Evolutionary conservation across 2,797 vertebrate species (phyloP), one percentile per base, ranked within the genome.

Genomic region (Leptoclinus maculatus): DNA sequence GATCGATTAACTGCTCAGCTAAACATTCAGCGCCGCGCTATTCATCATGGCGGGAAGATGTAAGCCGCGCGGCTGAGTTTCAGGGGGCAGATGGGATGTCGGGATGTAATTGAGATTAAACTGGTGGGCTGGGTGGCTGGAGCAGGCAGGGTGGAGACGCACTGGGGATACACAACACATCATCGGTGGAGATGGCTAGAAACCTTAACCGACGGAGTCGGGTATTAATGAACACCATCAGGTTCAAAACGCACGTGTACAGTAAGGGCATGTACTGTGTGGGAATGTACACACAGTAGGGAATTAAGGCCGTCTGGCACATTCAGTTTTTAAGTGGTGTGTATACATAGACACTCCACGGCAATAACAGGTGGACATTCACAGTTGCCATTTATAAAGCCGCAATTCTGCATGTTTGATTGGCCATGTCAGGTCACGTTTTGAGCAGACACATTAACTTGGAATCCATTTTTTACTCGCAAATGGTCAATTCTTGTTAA

Each of bases 1-100:
- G 91, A 94, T 93, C 87, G 83, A 95, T 94, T 93, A 92, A 91
- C 90, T 90, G 89, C 88, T 90, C 86, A 86, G 89, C 85, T 88
- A 90, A 92, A 93, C 89, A 91, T 91, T 91, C 84, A 79, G 88
- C 83, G 79, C 77, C 7, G 77, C 34, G 78, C 92, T 86, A 94
- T 95, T 93, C 85, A 94, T 94, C 92, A 94, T 84, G 76, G 72
- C 73, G 84, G 76, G 76, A 76, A 87, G 87, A 89, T 76, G 83
- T 87, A 89, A 82, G 91, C 83, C 71, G 73, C 84, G 84, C 87
- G 83, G 89, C 81, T 57, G 86, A 86, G 89, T 89, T 91, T 91
- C 87, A 69, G 83, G 86, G 83, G 83, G 84, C 86, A 90, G 90
- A 91, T 89, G 88, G 85, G 84, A 88, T 83, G 80, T 86, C 66